These are phyloP conservation scores for Microplitis demolitor DNA, from an alignment of 1,140 invertebrate species.

Conservation along the genomic window DNA sequence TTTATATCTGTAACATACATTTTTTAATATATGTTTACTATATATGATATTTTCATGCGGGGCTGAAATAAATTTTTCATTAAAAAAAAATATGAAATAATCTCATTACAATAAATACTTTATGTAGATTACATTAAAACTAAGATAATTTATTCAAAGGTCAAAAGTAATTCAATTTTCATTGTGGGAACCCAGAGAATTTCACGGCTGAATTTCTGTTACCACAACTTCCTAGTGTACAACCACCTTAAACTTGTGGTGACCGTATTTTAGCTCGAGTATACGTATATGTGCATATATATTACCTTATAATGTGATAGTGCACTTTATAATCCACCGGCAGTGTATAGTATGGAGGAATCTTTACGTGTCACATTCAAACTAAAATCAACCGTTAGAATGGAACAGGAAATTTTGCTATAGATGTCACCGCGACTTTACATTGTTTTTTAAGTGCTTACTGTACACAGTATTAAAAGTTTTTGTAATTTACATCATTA, in stretches of 20 bases:
- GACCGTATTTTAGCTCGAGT: background rate
- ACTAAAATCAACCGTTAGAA: conserved; percentile 9
- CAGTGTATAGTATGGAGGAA: too few species aligned
- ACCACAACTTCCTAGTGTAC: background rate
- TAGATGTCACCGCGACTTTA: too few species aligned
- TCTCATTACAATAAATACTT: too few species aligned
- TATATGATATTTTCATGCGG: too few species aligned
- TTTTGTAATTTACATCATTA: background rate
- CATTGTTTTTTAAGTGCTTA: background rate
- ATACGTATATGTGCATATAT: background rate
- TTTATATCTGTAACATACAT: too few species aligned
- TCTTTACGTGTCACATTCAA: conserved; percentile 14
- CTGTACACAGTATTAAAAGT: background rate
- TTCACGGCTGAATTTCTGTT: conserved; percentile 7
- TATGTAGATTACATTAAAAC: too few species aligned
- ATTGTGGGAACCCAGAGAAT: background rate
- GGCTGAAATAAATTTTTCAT: too few species aligned
- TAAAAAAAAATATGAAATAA: too few species aligned
- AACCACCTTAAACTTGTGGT: background rate
- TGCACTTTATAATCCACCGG: background rate
- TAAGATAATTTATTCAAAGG: background rate
- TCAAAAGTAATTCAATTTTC: conserved; percentile 6
- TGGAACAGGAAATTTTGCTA: background rate
- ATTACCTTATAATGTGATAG: background rate
- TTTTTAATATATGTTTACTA: too few species aligned